Conservation (phyloP, 2,888 invertebrate species). For the Crocallis elinguaria region DNA sequence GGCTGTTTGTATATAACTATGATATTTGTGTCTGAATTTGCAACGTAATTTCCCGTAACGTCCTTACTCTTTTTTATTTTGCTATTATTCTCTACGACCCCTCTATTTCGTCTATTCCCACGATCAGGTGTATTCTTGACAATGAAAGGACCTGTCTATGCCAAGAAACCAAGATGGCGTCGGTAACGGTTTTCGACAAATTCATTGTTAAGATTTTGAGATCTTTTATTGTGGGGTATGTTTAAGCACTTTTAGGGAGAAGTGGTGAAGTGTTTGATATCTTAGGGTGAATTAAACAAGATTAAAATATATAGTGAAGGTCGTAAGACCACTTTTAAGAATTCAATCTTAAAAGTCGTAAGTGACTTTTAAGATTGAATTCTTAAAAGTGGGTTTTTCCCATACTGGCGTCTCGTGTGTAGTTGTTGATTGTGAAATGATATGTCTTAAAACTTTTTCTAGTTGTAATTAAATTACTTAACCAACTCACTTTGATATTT, state of each 20-base stretch:
- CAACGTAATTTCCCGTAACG: background rate
- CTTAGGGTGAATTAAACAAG: conserved; percentile 30
- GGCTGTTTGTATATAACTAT: background rate
- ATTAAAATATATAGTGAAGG: background rate
- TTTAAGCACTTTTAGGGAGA: conserved; percentile 36
- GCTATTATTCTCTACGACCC: conserved; percentile 28
- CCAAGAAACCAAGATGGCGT: conserved; percentile 58
- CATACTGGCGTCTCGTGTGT: no score
- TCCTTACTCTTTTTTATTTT: conserved; percentile 9
- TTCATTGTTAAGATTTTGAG: conserved; percentile 51
- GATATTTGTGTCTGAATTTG: background rate
- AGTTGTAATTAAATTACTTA: no score
- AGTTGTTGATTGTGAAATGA: no score
- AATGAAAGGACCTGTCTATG: conserved; percentile 50
- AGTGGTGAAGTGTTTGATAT: conserved; percentile 40
- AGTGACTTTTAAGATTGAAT: no score
- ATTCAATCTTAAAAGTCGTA: background rate
- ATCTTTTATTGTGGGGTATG: conserved; percentile 47
- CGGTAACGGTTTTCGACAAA: conserved; percentile 59
- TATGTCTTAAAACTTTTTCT: no score
- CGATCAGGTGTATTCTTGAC: conserved; percentile 67
- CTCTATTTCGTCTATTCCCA: conserved; percentile 52
- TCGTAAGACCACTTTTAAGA: background rate
- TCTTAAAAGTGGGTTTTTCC: no score
- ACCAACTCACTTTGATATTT: no score